These are phyloP conservation scores for Drosophila parabipectinata DNA, from an alignment of 1,140 invertebrate species.

Conservation along the genomic window DNA sequence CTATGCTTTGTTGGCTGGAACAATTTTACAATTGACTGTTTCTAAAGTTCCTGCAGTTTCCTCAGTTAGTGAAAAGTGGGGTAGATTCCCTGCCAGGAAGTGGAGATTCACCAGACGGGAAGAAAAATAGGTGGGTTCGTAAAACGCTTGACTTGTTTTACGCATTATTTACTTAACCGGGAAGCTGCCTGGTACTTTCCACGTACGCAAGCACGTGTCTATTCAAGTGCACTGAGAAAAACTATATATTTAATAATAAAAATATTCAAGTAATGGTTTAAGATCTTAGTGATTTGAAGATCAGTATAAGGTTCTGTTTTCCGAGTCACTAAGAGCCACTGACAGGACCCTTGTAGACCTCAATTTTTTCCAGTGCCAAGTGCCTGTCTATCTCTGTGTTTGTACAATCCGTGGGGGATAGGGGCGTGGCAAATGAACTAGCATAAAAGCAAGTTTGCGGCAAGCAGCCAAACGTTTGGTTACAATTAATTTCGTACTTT, in stretches of 20 bases:
- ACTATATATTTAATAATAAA: neutral
- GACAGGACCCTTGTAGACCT: neutral
- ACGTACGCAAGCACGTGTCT: conserved; percentile 36
- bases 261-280: neutral
- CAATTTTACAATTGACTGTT: conserved; percentile 80
- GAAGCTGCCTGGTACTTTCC: conserved; percentile 44
- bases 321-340: too few species aligned
- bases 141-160: conserved; percentile 81
- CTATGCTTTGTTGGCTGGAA: conserved; percentile 64
- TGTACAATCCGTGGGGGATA: conserved; percentile 21
- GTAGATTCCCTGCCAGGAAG: neutral
- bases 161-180: conserved; percentile 80
- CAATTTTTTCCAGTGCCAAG: conserved; percentile 7
- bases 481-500: conserved; percentile 73
- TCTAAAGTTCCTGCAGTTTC: conserved; percentile 20
- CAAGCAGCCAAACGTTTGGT: conserved; percentile 73
- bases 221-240: conserved; percentile 5
- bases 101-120: conserved; percentile 3
- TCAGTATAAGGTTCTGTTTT: too few species aligned
- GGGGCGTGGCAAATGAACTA: conserved; percentile 75
- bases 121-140: conserved; percentile 45
- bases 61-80: neutral
- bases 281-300: neutral
- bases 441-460: conserved; percentile 68
- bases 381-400: conserved; percentile 11